These are phyloP conservation scores for Cataglyphis rosenhaueri DNA, from an alignment of 2,888 invertebrate genomes.

Conservation along the genomic window DNA sequence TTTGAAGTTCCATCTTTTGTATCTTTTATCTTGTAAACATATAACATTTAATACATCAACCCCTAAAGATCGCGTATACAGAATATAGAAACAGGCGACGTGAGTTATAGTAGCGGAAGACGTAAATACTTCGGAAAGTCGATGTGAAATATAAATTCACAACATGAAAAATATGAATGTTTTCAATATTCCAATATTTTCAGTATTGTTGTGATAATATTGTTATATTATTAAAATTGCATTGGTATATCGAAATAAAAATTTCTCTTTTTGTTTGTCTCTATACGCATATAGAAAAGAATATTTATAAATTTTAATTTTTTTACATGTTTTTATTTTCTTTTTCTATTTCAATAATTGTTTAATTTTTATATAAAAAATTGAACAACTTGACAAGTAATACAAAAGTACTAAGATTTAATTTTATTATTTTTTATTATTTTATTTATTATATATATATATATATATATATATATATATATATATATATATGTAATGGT, in stretches of 20 bases:
- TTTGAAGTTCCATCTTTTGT: conserved; percentile 9
- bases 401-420: neutral
- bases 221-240: conserved; percentile 1
- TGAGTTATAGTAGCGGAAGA: neutral
- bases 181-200: neutral
- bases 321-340: neutral
- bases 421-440: neutral
- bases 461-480: no score
- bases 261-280: neutral
- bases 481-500: neutral
- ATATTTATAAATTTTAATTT: neutral
- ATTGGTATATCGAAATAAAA: neutral
- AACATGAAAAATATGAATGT: neutral
- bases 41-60: conserved; percentile 1
- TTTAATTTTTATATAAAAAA: neutral
- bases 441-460: no score
- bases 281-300: neutral
- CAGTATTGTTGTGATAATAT: neutral
- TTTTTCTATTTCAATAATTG: neutral
- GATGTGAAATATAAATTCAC: neutral
- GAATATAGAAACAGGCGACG: neutral
- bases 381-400: neutral
- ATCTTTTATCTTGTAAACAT: conserved; percentile 11
- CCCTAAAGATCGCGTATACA: neutral
- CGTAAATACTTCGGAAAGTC: neutral